Percentiles rank a stretch among this genome's conserved stretches.
Conservation (phyloP, 2,113 vertebrate genomes). For the Hystrix cristata region DNA sequence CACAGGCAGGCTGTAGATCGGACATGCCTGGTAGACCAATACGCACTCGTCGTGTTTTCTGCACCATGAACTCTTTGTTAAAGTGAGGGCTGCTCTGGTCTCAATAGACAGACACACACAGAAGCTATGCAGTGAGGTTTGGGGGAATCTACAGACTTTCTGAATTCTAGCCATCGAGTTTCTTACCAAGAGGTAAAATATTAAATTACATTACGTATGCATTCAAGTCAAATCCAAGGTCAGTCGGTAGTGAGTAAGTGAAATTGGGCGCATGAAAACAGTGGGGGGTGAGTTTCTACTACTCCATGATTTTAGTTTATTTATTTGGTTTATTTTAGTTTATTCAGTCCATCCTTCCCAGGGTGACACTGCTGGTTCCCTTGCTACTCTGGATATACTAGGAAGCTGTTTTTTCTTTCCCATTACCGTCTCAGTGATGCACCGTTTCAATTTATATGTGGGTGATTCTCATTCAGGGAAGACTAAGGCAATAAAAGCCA, state of each 20-base stretch:
- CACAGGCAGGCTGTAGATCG: not conserved
- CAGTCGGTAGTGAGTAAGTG: not conserved
- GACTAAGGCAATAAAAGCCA: not conserved
- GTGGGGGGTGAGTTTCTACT: not conserved
- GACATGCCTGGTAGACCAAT: not conserved
- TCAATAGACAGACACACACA: not conserved
- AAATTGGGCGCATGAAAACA: not conserved
- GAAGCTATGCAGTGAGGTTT: not conserved
- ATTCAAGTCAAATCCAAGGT: not conserved
- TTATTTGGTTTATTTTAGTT: not conserved
- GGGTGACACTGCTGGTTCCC: not conserved
- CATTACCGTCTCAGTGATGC: not conserved
- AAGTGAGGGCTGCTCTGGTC: not conserved
- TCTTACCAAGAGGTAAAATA: not conserved
- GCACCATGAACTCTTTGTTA: not conserved
- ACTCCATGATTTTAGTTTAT: slow-evolving; percentile 18
- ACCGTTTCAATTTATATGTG: not conserved
- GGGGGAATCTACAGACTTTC: not conserved
- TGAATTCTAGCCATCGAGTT: not conserved
- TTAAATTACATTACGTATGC: not conserved
- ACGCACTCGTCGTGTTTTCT: not conserved
- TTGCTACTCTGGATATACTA: not conserved
- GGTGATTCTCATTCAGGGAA: not conserved
- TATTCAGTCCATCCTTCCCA: not conserved
- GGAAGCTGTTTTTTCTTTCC: not conserved